A percentile compares a stretch with the other conserved stretches of the same genome.
These are phyloP conservation scores for Zosterops japonicus DNA, from an alignment of 2,113 vertebrate species.

Conservation along the genomic window DNA sequence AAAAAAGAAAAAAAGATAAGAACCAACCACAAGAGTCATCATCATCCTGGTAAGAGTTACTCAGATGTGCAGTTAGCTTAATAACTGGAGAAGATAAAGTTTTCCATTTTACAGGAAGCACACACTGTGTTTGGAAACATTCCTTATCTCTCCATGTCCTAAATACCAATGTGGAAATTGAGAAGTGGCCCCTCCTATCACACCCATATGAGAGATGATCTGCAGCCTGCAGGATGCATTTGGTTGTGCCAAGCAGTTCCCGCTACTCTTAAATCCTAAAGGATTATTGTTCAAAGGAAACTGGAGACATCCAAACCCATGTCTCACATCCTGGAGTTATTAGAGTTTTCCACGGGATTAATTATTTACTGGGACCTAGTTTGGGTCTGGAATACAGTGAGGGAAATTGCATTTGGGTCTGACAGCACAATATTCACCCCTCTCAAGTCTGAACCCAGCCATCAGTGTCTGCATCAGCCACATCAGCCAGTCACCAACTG, in stretches of 20 bases:
- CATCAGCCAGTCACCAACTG: neutral
- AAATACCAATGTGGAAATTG: neutral
- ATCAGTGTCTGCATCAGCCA: rapidly evolving
- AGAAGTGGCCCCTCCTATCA: neutral
- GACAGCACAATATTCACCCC: neutral
- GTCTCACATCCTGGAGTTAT: neutral
- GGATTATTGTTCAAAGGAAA: neutral
- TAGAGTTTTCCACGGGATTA: neutral
- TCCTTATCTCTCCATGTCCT: neutral
- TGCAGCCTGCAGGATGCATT: neutral
- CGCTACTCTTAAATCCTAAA: neutral
- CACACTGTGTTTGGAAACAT: neutral
- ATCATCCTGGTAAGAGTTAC: neutral
- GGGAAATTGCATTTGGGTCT: neutral
- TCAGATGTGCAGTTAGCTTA: neutral
- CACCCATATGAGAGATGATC: neutral
- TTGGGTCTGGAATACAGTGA: neutral
- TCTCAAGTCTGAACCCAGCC: neutral
- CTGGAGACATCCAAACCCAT: neutral
- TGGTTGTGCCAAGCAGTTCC: neutral
- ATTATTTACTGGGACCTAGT: neutral
- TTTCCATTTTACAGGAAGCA: neutral
- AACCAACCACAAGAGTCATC: neutral
- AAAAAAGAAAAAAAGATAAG: neutral
- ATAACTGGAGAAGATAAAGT: neutral